phyloP scores from a whole-genome alignment of 2,113 vertebrate species.

The Burhinus bistriatus region DNA sequence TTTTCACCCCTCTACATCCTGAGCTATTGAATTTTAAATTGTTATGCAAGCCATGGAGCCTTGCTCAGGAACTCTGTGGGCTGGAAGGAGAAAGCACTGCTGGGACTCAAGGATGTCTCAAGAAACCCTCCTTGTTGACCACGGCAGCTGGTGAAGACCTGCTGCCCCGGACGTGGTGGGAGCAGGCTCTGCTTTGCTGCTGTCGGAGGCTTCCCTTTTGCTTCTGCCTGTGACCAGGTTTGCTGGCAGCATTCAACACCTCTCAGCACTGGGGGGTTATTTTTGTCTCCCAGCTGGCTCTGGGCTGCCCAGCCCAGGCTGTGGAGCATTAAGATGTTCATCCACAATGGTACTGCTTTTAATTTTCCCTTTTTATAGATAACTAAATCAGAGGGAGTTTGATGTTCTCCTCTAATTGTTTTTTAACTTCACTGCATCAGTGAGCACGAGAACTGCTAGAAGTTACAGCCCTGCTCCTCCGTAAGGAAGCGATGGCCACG shows the following conservation, averaged over 20 bases:
- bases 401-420: neutral
- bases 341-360: neutral
- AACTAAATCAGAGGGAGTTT: neutral
- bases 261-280: neutral
- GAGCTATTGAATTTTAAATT: neutral
- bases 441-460: neutral
- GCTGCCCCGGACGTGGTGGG: neutral
- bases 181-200: neutral
- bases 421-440: neutral
- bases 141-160: neutral
- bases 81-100: neutral
- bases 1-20: neutral
- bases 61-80: neutral
- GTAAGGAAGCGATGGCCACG: accelerated
- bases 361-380: neutral
- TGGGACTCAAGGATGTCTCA: neutral
- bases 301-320: neutral
- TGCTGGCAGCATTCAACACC: neutral
- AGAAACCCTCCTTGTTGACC: neutral
- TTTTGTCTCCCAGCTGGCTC: neutral
- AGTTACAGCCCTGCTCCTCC: neutral
- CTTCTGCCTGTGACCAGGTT: neutral
- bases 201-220: accelerated
- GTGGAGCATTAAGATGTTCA: neutral
- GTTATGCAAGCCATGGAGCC: neutral